Percentiles rank a stretch among this genome's conserved stretches.
Conservation (phyloP, 1,140 invertebrate genomes). For the silkworm (Bombyx mori) region DNA sequence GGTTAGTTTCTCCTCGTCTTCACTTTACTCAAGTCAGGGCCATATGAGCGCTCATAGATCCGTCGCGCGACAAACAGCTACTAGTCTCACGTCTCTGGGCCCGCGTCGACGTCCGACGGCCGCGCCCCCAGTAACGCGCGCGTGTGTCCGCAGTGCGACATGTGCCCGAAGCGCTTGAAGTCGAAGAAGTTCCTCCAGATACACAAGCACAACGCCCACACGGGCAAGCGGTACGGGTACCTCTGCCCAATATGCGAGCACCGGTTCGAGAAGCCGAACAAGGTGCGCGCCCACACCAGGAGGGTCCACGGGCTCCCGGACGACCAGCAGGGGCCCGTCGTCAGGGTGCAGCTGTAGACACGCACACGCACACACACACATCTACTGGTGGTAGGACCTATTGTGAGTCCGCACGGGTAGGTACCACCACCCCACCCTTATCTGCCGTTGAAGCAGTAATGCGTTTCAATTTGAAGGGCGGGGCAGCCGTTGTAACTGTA, state of each 20-base stretch:
- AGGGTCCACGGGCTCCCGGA: conserved; percentile 47
- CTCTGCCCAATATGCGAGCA: conserved; percentile 49
- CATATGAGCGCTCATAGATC: no score
- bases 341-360: conserved; percentile 32
- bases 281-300: conserved; percentile 46
- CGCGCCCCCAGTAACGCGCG: no score
- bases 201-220: conserved; percentile 60
- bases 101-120: no score
- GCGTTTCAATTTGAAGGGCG: no score
- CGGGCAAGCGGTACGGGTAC: conserved; percentile 47
- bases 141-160: conserved; percentile 33
- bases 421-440: no score
- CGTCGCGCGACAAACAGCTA: no score
- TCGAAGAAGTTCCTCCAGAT: conserved; percentile 61
- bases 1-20: no score
- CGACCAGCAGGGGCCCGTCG: conserved; percentile 36
- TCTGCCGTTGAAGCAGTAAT: no score
- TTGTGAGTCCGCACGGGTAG: no score
- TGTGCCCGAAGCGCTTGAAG: conserved; percentile 53
- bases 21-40: no score
- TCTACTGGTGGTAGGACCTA: not conserved
- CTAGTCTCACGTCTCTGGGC: no score
- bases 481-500: no score
- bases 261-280: conserved; percentile 56
- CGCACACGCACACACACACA: not conserved